Evolutionary conservation across 2,888 invertebrate genomes (phyloP).

Genomic region (Perizoma flavofasciatum): DNA sequence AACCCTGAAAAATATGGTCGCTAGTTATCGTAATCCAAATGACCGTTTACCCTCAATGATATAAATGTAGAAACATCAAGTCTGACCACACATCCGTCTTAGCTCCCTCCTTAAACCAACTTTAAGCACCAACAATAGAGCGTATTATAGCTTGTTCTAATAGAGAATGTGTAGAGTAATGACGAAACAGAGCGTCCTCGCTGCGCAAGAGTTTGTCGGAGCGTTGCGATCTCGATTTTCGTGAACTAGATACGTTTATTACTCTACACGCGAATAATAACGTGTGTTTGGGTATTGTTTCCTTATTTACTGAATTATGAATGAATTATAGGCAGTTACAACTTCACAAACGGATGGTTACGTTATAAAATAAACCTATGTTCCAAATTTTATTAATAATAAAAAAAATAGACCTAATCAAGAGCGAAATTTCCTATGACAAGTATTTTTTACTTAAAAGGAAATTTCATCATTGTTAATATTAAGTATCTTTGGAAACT

Average conservation of each 20-base stretch:
- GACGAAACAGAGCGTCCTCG: constrained; percentile 50
- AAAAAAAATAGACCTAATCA: no score
- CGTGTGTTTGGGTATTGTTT: constrained; percentile 18
- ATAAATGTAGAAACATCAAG: constrained; percentile 26
- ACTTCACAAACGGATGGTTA: no score
- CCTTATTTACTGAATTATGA: constrained; percentile 22
- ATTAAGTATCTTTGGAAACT: no score
- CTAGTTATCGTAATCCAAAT: constrained; percentile 26
- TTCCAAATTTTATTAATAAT: no score
- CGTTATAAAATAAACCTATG: no score
- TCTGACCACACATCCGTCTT: constrained; percentile 31
- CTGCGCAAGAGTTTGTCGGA: constrained; percentile 45
- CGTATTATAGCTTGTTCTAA: constrained; percentile 1
- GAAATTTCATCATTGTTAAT: no score
- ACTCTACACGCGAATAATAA: constrained; percentile 26
- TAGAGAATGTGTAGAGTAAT: constrained; percentile 35
- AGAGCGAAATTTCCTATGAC: no score
- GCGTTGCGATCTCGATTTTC: constrained; percentile 46
- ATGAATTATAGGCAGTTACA: background rate
- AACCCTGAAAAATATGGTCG: no score
- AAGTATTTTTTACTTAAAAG: no score
- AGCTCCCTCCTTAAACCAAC: constrained; percentile 12
- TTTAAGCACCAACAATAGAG: constrained; percentile 17
- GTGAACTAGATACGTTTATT: constrained; percentile 30
- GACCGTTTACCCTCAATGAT: constrained; percentile 31